These are phyloP conservation scores for Diacarnus erythraeanus DNA, from an alignment of 37 sponge, comb jelly and placozoan species.

Conservation along the genomic window DNA sequence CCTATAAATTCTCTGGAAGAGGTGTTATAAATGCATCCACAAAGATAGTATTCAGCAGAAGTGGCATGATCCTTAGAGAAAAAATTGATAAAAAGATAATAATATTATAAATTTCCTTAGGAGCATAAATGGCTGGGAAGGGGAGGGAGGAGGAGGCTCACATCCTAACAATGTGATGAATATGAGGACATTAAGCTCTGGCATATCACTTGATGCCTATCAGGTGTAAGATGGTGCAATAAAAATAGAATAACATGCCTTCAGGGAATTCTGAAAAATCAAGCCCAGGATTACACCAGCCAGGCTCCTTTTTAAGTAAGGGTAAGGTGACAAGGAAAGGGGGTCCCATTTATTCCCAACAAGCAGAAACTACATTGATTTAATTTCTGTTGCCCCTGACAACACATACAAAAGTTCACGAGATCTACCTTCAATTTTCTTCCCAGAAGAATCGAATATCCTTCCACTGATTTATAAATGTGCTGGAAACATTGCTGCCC, in stretches of 20 bases:
- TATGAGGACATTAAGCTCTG: too few relatives aligned
- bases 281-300: too few relatives aligned
- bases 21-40: constrained; percentile 1
- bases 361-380: background rate
- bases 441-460: constrained; percentile 38
- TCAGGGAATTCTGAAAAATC: too few relatives aligned
- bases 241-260: too few relatives aligned
- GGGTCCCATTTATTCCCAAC: background rate
- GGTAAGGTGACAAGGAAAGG: background rate
- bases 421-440: constrained; percentile 42
- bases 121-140: too few relatives aligned
- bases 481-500: constrained; percentile 19
- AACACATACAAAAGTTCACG: too few relatives aligned
- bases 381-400: background rate
- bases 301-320: too few relatives aligned
- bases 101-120: background rate
- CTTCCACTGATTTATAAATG: constrained; percentile 38
- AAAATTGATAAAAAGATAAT: background rate
- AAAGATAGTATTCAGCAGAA: constrained; percentile 24
- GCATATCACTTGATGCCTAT: too few relatives aligned
- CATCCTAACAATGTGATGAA: too few relatives aligned
- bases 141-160: too few relatives aligned
- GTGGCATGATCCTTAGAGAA: constrained; percentile 9
- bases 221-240: too few relatives aligned
- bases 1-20: constrained; percentile 20